phyloP scores from a whole-genome alignment of 2,113 vertebrate genomes.

The Zosterops borbonicus region DNA sequence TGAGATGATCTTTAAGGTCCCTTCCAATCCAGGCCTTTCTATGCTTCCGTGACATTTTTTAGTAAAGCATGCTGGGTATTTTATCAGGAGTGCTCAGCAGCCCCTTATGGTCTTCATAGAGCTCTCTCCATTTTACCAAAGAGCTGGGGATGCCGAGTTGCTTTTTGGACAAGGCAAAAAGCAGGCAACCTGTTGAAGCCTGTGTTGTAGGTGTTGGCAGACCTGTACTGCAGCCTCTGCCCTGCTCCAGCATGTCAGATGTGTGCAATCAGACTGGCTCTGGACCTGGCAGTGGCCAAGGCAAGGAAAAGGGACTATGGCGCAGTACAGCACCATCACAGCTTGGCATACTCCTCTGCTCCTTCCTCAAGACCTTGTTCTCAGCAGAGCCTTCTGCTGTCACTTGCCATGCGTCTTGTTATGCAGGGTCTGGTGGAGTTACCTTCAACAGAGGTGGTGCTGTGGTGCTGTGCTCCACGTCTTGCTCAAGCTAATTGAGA shows the following conservation, averaged over 20 bases:
- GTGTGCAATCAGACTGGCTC: rapidly evolving
- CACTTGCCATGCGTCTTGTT: rapidly evolving
- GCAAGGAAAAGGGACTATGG: rapidly evolving
- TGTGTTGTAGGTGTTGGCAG: rapidly evolving
- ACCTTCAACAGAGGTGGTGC: background rate
- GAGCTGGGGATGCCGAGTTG: rapidly evolving
- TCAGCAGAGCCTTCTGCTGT: background rate
- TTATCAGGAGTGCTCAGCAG: rapidly evolving
- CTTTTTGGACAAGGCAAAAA: background rate
- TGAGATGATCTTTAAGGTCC: background rate
- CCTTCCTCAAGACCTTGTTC: background rate
- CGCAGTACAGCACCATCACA: background rate
- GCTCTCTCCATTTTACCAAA: background rate
- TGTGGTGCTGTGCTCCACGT: background rate
- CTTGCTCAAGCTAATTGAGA: background rate
- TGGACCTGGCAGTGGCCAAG: background rate
- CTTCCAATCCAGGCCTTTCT: background rate
- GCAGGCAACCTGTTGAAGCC: background rate
- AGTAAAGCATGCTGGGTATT: rapidly evolving
- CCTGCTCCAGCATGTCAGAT: background rate
- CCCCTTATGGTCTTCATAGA: rapidly evolving
- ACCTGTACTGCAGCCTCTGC: background rate
- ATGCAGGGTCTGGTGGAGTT: rapidly evolving
- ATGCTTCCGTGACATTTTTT: background rate
- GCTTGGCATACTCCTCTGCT: background rate